phyloP scores from a whole-genome alignment of 1,140 invertebrate species.

The Aethina tumida region DNA sequence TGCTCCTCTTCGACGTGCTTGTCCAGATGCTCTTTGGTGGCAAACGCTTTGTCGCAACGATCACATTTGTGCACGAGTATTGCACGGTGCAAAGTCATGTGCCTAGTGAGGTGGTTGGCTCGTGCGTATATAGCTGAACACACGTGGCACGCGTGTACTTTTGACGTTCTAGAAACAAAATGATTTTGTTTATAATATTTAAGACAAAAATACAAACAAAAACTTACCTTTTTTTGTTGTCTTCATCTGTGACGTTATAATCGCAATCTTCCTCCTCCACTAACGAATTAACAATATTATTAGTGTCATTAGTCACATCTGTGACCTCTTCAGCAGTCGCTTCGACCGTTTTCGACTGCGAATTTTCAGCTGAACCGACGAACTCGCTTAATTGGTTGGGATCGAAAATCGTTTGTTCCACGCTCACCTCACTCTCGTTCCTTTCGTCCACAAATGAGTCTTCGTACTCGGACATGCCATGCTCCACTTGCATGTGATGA shows the following conservation, averaged over 20 bases:
- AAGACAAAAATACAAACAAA: too few relatives aligned
- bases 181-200: too few relatives aligned
- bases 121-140: constrained; percentile 29
- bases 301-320: constrained; percentile 1
- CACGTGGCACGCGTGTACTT: constrained; percentile 31
- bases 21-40: constrained; percentile 36
- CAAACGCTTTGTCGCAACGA: constrained; percentile 32
- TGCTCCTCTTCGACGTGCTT: constrained; percentile 53
- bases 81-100: constrained; percentile 33
- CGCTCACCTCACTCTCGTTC: constrained; percentile 2
- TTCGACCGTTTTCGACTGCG: constrained; percentile 2
- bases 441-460: constrained; percentile 10
- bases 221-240: constrained; percentile 8
- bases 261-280: constrained; percentile 9
- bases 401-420: constrained; percentile 1
- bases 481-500: constrained; percentile 34
- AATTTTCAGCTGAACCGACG: neutral
- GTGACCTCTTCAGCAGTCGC: constrained; percentile 3
- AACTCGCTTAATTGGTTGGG: too few relatives aligned
- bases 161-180: too few relatives aligned
- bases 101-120: constrained; percentile 31
- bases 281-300: neutral
- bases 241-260: constrained; percentile 3
- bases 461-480: constrained; percentile 30
- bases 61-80: constrained; percentile 33